phyloP scores from a whole-genome alignment of 2,888 invertebrate genomes.

The Synergus umbraculus region DNA sequence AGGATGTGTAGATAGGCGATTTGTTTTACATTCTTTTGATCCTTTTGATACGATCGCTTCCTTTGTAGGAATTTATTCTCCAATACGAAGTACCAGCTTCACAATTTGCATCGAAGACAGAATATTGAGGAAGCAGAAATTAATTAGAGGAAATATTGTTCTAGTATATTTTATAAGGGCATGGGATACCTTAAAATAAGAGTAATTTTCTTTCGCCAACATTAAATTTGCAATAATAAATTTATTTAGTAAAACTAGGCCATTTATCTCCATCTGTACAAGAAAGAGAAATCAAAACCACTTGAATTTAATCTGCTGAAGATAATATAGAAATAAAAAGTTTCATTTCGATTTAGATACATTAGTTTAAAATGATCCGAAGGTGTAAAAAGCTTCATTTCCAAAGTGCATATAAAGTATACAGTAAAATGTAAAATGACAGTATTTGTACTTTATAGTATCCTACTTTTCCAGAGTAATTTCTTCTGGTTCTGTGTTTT shows the following conservation, averaged over 20 bases:
- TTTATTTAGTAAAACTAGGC: too few relatives aligned
- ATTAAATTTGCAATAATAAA: too few relatives aligned
- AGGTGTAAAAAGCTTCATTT: background rate
- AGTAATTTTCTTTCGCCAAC: too few relatives aligned
- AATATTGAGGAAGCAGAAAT: background rate
- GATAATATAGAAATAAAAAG: background rate
- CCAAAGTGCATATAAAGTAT: background rate
- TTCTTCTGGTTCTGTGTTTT: slow-evolving; percentile 11
- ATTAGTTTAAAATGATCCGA: background rate
- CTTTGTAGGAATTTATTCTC: slow-evolving; percentile 13
- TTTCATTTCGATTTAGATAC: background rate
- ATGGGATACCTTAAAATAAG: too few relatives aligned
- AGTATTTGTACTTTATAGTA: background rate
- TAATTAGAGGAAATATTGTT: slow-evolving; percentile 12
- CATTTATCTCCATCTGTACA: too few relatives aligned
- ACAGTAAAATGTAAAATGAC: background rate
- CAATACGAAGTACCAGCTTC: background rate
- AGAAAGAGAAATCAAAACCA: too few relatives aligned
- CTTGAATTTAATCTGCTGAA: too few relatives aligned
- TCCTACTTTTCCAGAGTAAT: slow-evolving; percentile 25
- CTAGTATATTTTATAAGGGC: background rate
- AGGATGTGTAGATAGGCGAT: background rate
- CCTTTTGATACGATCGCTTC: background rate
- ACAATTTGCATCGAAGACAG: slow-evolving; percentile 7
- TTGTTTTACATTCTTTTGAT: slow-evolving; percentile 24